A percentile compares a stretch with the other conserved stretches of the same genome.
These are phyloP conservation scores for Hyla sarda DNA, from an alignment of 2,113 vertebrate genomes.

Conservation along the genomic window DNA sequence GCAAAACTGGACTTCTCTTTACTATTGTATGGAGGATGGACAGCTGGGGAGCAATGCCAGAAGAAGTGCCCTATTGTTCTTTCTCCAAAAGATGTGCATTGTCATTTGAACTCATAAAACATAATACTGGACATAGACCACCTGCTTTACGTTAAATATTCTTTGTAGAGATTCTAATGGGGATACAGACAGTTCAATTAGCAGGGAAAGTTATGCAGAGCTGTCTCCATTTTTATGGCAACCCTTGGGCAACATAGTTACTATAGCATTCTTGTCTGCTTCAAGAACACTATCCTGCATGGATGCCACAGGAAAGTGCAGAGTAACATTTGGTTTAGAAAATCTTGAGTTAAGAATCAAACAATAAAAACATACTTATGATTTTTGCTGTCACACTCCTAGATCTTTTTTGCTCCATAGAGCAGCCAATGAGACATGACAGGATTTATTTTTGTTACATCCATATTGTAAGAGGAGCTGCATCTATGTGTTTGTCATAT, in stretches of 20 bases:
- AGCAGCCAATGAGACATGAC: no score
- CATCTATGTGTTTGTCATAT: no score
- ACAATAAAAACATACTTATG: no score
- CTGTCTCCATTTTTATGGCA: not conserved
- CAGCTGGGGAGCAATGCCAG: conserved; percentile 8
- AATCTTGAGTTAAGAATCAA: no score
- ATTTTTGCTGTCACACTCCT: no score
- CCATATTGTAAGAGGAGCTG: no score
- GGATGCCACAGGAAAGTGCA: not conserved
- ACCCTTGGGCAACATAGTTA: not conserved
- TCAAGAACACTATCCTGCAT: not conserved
- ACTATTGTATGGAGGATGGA: conserved; percentile 19
- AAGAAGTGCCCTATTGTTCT: not conserved
- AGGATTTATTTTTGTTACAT: no score
- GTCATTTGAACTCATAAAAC: not conserved
- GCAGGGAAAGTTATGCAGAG: not conserved
- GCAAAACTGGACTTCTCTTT: conserved; percentile 10
- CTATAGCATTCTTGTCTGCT: not conserved
- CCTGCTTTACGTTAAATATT: not conserved
- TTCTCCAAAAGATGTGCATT: not conserved
- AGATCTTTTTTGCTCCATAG: no score
- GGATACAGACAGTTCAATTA: no score
- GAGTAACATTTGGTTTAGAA: not conserved
- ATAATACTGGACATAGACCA: not conserved
- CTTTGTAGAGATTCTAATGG: not conserved